Evolutionary conservation across 1,140 invertebrate genomes (phyloP).

Genomic region (Oscheius sp.): DNA sequence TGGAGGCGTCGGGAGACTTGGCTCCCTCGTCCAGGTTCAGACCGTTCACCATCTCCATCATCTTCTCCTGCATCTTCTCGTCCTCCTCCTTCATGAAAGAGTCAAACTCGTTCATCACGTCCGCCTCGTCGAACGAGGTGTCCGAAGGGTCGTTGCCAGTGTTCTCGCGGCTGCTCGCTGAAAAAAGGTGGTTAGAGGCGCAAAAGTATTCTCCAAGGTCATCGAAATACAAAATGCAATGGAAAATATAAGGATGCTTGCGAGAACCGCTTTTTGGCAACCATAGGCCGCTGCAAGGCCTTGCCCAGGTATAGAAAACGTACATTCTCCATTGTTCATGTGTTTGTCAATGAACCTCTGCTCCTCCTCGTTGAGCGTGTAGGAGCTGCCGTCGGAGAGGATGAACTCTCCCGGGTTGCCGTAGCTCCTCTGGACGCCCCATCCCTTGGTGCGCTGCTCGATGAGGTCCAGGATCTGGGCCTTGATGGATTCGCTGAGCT

Average conservation of each 20-base stretch:
- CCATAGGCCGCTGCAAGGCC: too few species aligned
- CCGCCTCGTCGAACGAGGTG: not conserved
- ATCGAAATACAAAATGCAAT: too few species aligned
- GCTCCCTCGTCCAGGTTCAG: too few species aligned
- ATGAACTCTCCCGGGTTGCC: not conserved
- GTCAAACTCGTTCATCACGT: slow-evolving; percentile 3
- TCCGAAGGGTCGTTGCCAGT: not conserved
- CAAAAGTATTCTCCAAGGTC: too few species aligned
- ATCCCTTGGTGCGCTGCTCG: not conserved
- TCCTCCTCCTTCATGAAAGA: slow-evolving; percentile 4
- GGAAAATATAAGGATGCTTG: too few species aligned
- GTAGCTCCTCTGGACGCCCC: not conserved
- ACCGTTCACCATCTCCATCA: not conserved
- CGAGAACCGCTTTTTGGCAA: too few species aligned
- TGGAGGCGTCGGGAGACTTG: too few species aligned
- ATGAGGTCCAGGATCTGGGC: not conserved
- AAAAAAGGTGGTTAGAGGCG: not conserved
- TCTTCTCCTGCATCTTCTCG: not conserved
- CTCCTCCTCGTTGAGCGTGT: not conserved
- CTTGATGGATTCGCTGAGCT: not conserved
- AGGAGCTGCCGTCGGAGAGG: not conserved
- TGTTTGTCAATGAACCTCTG: not conserved
- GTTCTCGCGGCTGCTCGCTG: not conserved
- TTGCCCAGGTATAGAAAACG: too few species aligned
- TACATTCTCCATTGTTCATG: not conserved